Evolutionary conservation across 2,797 vertebrate species (phyloP), one percentile per base, ranked within the genome.

Genomic region (Argya squamiceps): DNA sequence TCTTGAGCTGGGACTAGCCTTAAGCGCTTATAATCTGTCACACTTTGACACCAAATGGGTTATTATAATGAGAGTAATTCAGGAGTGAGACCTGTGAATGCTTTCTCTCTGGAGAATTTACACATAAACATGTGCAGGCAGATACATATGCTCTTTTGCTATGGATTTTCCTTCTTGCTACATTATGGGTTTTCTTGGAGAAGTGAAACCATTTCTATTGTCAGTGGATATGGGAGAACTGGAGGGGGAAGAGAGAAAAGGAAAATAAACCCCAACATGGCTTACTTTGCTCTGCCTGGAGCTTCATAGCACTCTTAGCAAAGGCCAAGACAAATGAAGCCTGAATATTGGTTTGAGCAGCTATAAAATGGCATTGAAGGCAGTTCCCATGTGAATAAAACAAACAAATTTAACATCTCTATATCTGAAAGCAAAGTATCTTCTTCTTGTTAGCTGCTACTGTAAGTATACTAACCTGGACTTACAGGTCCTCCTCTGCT

Each of bases 11-110:
- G 60, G 94, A 93, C 86, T 84, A 91, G 96, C 89, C 46, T 84
- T 94, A 95, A 88, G 84, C 80, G 49, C 74, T 91, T 97, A 92
- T 91, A 95, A 93, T 93, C 89, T 97, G 96, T 97, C 95, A 96
- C 85, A 94, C 60, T 78, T 67, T 88, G 94, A 96, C 93, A 96
- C 89, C 93, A 96, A 84, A 84, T 94, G 92, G 92, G 92, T 77
- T 97, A 92, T 93, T 89, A 89, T 81, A 91, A 97, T 89, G 80
- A 97, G 93, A 96, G 78, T 94, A 96, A 96, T 96, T 95, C 88
- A 96, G 73, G 83, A 88, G 81, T 75, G 59, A 95, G 92, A 92
- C 70, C 80, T 52, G n/a, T 37, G 76, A 89, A 89, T 36, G 67
- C 58, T 29, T 92, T 89, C 93, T 96, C 92, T 84, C 85, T 59